These are phyloP conservation scores for Apis mellifera DNA, from an alignment of 1,140 invertebrate species.

Conservation along the genomic window Amel_HAv3.1 CM009936.2:13019501-13020000, in stretches of 20 bases:
- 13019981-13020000: constrained; percentile 54
- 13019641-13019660: not conserved
- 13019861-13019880: too few relatives aligned
- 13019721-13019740: constrained; percentile 43
- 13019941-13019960: constrained; percentile 52
- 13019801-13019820: not conserved
- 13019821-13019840: fast-evolving
- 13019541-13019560: too few relatives aligned
- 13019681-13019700: constrained; percentile 9
- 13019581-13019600: not conserved
- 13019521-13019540: too few relatives aligned
- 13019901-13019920: constrained; percentile 10
- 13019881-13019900: not conserved
- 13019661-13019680: not conserved
- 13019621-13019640: not conserved
- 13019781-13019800: not conserved
- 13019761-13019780: constrained; percentile 19
- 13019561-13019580: not conserved
- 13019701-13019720: constrained; percentile 13
- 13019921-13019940: constrained; percentile 17
- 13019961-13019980: constrained; percentile 16
- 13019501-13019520: not conserved
- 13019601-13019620: not conserved
- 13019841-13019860: not conserved
- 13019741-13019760: constrained; percentile 50